Percentiles rank a stretch among this genome's conserved stretches.
Evolutionary conservation across 1,140 invertebrate species (phyloP).

Genomic region (Trialeurodes vaporariorum): DNA sequence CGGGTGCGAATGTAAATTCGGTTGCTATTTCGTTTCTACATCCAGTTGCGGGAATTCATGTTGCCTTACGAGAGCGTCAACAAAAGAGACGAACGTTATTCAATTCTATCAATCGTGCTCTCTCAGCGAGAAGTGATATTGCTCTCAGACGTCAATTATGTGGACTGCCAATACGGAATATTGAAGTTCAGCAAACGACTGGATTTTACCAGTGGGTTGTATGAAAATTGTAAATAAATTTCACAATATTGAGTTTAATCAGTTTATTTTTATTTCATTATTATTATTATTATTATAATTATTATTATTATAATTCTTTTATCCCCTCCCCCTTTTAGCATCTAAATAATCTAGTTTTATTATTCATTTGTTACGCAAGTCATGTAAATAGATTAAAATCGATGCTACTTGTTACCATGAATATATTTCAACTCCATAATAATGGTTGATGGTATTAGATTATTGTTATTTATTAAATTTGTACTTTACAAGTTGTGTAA

Average conservation of each 20-base stretch:
- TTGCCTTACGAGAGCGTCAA: constrained; percentile 22
- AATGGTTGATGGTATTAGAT: background rate
- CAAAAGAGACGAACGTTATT: constrained; percentile 22
- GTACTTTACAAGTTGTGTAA: no score
- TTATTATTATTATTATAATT: no score
- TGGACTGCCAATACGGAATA: background rate
- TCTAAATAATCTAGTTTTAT: no score
- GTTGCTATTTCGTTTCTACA: constrained; percentile 16
- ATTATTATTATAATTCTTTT: no score
- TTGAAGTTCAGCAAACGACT: constrained; percentile 13
- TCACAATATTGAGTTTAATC: no score
- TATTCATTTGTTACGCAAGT: background rate
- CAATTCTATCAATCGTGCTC: constrained; percentile 20
- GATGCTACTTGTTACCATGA: background rate
- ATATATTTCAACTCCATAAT: background rate
- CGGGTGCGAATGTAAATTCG: background rate
- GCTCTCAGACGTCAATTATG: constrained; percentile 19
- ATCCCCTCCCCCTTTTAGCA: no score
- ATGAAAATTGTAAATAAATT: no score
- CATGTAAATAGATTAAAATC: background rate
- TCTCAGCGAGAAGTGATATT: constrained; percentile 24
- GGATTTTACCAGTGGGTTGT: constrained; percentile 23
- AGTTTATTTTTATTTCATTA: no score
- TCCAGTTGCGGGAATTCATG: constrained; percentile 21
- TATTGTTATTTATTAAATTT: no score